Evolutionary conservation across 1,140 invertebrate genomes (phyloP).

Genomic region (Drosophila navojoa): DNA sequence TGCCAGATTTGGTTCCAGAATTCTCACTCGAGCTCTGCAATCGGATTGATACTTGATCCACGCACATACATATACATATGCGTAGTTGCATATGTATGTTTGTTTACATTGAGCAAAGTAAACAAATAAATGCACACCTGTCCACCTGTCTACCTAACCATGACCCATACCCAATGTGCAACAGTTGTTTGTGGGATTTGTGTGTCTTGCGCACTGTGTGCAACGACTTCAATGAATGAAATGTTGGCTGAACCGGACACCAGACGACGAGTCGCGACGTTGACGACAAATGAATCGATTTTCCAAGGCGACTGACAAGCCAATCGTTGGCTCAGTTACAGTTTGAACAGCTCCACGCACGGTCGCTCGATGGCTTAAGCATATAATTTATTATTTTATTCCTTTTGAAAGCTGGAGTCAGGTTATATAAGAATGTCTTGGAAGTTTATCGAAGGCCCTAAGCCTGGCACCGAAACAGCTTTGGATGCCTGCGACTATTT

Average conservation of each 20-base stretch:
- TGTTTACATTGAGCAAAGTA: neutral
- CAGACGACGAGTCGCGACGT: slow-evolving; percentile 18
- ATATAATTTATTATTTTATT: slow-evolving; percentile 16
- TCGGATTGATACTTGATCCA: neutral
- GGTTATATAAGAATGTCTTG: slow-evolving; percentile 74
- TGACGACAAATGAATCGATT: slow-evolving; percentile 57
- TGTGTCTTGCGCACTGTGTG: slow-evolving; percentile 70
- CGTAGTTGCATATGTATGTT: neutral
- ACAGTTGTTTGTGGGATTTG: slow-evolving; percentile 61
- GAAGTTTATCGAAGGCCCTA: slow-evolving; percentile 80
- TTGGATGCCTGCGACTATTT: slow-evolving; percentile 89
- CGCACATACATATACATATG: neutral
- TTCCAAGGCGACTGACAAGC: slow-evolving; percentile 39
- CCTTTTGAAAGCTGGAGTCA: neutral
- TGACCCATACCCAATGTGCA: slow-evolving; percentile 50
- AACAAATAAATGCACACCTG: slow-evolving; percentile 10
- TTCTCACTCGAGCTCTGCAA: neutral
- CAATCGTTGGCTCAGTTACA: slow-evolving; percentile 49
- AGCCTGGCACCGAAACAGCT: slow-evolving; percentile 85
- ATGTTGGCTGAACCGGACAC: slow-evolving; percentile 39
- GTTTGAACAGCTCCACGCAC: slow-evolving; percentile 31
- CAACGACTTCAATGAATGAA: slow-evolving; percentile 62
- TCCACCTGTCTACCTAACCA: slow-evolving; percentile 9
- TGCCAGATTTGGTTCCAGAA: neutral
- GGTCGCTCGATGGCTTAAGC: slow-evolving; percentile 41